Base-by-base conservation (phyloP, 92 coral and sea anemone species). In the Zoanthus solanderi region DNA sequence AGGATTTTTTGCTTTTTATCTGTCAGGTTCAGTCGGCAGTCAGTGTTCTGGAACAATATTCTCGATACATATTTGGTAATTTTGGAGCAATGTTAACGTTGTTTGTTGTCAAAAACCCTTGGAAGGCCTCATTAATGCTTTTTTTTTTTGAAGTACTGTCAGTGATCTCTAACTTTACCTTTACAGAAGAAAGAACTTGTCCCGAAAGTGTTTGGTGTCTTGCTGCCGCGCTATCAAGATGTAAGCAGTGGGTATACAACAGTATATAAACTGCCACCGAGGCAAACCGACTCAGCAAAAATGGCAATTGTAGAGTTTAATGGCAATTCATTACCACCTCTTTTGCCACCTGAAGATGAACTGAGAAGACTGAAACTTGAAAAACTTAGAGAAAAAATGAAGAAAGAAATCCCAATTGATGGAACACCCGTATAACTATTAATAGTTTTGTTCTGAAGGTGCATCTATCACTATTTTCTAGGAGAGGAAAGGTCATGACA, bases 221-320 rank as follows among this genome's bases (percentile, higher is more conserved):
- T 97, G n/a, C 85, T 97, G 30, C 94, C 94, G 9, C 92, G 99
- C 16, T 97, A 95, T 60, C 88, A 88, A 72, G 79, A 89, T 74
- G 76, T 88, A 52, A 69, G 73, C 17, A 88, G 88, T 71, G 94
- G 98, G 3, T 97, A 97, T 87, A 97, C 99, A 54, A 87, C 74
- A 47, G 99, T 97, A 0, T 97, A 94, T 83, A 92, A 93, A 94
- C 93, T 97, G 18, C 99, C 99, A 0, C 99, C 97, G 37, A 93
- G 99, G 75, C 93, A 97, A 71, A 83, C 86, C 44, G 99, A 97
- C 82, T 89, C 96, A 6, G 99, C 99, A 65, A 90, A 94, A 84
- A 97, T 97, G 98, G 99, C 98, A 31, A 94, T 97, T 11, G 96
- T 97, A 68, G 99, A 97, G 78, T 93, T 97, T 77, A 82, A 87